Conservation (phyloP, 2,113 vertebrate genomes). For the Microtus richardsoni region DNA sequence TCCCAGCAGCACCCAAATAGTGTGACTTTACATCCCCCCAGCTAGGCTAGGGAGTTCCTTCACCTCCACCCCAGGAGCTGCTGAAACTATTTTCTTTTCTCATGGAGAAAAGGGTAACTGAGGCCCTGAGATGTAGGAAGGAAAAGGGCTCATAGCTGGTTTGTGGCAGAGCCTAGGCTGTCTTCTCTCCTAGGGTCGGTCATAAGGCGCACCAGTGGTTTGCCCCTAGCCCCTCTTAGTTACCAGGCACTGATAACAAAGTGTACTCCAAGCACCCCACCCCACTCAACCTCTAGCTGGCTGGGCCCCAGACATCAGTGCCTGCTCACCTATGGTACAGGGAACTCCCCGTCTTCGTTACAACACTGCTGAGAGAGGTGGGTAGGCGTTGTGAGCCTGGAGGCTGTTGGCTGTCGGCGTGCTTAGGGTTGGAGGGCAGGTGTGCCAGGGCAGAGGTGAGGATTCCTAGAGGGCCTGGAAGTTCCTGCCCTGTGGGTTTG, state of each 20-base stretch:
- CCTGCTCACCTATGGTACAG: background rate
- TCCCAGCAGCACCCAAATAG: background rate
- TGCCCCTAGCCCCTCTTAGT: background rate
- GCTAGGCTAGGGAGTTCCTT: background rate
- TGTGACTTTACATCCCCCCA: background rate
- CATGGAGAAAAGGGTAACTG: background rate
- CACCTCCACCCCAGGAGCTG: background rate
- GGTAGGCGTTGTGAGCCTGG: background rate
- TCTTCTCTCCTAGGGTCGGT: background rate
- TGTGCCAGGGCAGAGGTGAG: constrained; percentile 42
- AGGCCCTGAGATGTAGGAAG: background rate
- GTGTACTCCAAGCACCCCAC: background rate
- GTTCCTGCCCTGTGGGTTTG: background rate
- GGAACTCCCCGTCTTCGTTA: background rate
- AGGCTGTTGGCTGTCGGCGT: background rate
- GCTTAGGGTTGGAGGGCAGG: background rate
- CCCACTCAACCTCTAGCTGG: background rate
- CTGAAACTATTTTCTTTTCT: background rate
- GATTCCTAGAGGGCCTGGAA: background rate
- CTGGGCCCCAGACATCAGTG: background rate
- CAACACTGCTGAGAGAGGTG: background rate
- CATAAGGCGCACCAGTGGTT: background rate
- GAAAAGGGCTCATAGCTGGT: background rate
- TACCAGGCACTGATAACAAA: background rate
- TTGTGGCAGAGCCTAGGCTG: background rate